These are phyloP conservation scores for Drosophila insularis DNA, from an alignment of 1,140 invertebrate genomes.

Conservation along the genomic window DNA sequence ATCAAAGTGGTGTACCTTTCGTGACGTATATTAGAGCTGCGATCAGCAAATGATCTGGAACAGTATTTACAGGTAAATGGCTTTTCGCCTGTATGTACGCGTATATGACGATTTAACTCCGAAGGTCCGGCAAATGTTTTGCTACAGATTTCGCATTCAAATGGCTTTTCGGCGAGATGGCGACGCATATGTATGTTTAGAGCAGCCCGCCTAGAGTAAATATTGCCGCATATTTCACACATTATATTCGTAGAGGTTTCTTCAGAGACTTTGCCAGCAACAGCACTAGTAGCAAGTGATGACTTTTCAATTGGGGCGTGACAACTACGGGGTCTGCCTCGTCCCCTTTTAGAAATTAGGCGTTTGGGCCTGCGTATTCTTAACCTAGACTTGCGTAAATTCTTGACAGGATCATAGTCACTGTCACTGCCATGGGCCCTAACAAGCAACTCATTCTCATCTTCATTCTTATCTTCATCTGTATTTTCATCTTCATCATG, in stretches of 20 bases:
- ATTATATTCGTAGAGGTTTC: conserved; percentile 69
- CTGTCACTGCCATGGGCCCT: conserved; percentile 55
- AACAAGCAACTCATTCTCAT: conserved; percentile 46
- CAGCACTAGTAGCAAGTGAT: neutral
- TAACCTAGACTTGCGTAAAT: conserved; percentile 32
- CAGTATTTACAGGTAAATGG: conserved; percentile 90
- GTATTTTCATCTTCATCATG: conserved; percentile 40
- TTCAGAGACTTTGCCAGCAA: conserved; percentile 34
- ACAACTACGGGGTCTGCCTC: conserved; percentile 51
- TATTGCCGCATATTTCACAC: conserved; percentile 79
- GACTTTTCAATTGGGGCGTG: neutral
- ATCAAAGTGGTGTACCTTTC: conserved; percentile 81
- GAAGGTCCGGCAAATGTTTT: conserved; percentile 76
- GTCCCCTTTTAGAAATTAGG: conserved; percentile 44
- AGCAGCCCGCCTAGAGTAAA: conserved; percentile 70
- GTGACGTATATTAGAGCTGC: conserved; percentile 85
- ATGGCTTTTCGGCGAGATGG: conserved; percentile 75
- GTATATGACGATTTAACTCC: conserved; percentile 72
- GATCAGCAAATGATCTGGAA: conserved; percentile 87
- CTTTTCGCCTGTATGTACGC: conserved; percentile 77
- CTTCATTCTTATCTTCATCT: conserved; percentile 34
- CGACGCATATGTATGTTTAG: conserved; percentile 80
- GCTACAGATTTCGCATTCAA: conserved; percentile 78
- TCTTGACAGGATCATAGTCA: conserved; percentile 59
- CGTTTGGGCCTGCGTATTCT: conserved; percentile 43